phyloP scores from a whole-genome alignment of 2,797 vertebrate genomes.

The Gouania willdenowi region DNA sequence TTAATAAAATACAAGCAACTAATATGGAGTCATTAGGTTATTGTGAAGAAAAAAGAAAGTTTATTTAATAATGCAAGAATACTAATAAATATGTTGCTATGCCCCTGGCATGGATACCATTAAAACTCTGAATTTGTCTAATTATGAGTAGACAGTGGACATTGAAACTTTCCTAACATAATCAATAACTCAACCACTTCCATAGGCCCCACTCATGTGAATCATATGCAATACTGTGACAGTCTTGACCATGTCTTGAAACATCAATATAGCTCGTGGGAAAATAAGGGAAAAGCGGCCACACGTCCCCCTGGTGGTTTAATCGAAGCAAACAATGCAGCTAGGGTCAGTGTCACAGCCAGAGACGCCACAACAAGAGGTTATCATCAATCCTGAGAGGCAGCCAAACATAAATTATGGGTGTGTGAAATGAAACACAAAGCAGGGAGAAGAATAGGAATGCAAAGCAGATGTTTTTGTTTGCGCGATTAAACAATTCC shows the following conservation, averaged over 20 bases:
- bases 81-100: too few relatives aligned
- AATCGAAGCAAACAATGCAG: slow-evolving; percentile 35
- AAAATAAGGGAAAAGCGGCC: slow-evolving; percentile 23
- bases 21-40: too few relatives aligned
- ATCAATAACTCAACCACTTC: slow-evolving; percentile 59
- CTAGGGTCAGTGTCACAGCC: slow-evolving; percentile 33
- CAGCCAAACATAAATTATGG: slow-evolving; percentile 16
- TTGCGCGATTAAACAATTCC: slow-evolving; percentile 27
- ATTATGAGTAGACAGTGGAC: too few relatives aligned
- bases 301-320: slow-evolving; percentile 38
- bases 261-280: slow-evolving; percentile 19
- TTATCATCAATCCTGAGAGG: slow-evolving; percentile 30
- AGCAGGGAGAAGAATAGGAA: slow-evolving; percentile 2
- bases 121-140: too few relatives aligned
- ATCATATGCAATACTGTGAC: slow-evolving; percentile 37
- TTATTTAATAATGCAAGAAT: too few relatives aligned
- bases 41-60: too few relatives aligned
- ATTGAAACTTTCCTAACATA: slow-evolving; percentile 37
- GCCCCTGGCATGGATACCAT: too few relatives aligned
- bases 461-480: slow-evolving; percentile 25
- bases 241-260: slow-evolving; percentile 17
- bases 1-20: too few relatives aligned
- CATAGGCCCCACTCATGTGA: slow-evolving; percentile 59
- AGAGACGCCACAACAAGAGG: background rate
- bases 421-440: slow-evolving; percentile 25